Evolutionary conservation across 2,888 invertebrate species (phyloP).

Genomic region (Cephalotes varians): DNA sequence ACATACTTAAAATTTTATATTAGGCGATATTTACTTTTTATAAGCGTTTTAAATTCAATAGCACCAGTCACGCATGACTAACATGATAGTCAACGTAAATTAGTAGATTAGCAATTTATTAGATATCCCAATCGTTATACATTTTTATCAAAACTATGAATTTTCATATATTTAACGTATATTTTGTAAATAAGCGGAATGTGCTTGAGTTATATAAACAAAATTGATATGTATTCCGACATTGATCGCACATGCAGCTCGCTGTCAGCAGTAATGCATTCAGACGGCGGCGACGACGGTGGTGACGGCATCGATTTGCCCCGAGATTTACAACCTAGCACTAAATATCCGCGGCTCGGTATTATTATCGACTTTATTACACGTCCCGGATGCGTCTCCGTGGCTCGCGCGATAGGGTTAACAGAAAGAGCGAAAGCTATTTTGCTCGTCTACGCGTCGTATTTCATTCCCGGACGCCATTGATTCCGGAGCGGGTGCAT

Average conservation of each 20-base stretch:
- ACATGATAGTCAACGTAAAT: neutral
- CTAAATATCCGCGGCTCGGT: slow-evolving; percentile 82
- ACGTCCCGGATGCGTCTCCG: slow-evolving; percentile 75
- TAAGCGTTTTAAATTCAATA: neutral
- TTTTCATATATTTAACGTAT: neutral
- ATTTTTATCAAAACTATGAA: neutral
- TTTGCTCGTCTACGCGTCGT: slow-evolving; percentile 80
- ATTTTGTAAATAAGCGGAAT: neutral
- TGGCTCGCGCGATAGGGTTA: slow-evolving; percentile 77
- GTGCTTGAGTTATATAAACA: neutral
- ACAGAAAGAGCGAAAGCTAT: slow-evolving; percentile 80
- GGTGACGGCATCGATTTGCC: slow-evolving; percentile 81
- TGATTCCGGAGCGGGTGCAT: slow-evolving; percentile 75
- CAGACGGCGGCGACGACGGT: slow-evolving; percentile 71
- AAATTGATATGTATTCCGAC: neutral
- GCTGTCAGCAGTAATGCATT: slow-evolving; percentile 80
- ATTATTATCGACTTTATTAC: slow-evolving; percentile 84
- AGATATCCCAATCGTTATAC: neutral
- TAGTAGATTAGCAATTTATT: neutral
- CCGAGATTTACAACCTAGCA: slow-evolving; percentile 82
- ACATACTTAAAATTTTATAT: neutral
- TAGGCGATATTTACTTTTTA: neutral
- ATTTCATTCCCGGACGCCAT: slow-evolving; percentile 80
- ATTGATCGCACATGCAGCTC: slow-evolving; percentile 52
- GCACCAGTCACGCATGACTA: neutral